Percentiles rank a stretch among this genome's conserved stretches.
phyloP scores from a whole-genome alignment of 2,113 vertebrate genomes.

The Epinephelus cyanopodus region DNA sequence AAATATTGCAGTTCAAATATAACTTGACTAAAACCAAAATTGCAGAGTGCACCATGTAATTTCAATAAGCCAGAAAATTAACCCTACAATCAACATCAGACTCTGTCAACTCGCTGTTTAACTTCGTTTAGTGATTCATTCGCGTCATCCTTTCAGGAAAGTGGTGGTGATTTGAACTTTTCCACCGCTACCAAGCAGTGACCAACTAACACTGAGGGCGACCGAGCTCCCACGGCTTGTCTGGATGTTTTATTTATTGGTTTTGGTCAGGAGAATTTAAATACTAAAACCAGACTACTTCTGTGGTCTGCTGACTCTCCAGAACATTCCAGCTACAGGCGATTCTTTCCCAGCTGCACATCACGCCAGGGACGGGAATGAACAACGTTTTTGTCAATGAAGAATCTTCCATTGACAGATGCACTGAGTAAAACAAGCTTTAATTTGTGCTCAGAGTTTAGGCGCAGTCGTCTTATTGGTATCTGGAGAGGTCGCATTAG shows the following conservation, averaged over 20 bases:
- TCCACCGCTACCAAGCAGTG: constrained; percentile 3
- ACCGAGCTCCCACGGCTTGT: constrained; percentile 45
- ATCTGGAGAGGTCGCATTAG: constrained; percentile 56
- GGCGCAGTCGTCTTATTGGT: constrained; percentile 31
- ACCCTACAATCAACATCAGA: constrained; percentile 1
- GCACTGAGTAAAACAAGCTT: constrained; percentile 34
- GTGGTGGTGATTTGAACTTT: constrained; percentile 3
- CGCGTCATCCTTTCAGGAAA: not conserved
- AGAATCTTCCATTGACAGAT: constrained; percentile 11
- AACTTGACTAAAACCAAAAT: constrained; percentile 38
- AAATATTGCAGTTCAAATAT: not conserved
- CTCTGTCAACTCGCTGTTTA: not conserved
- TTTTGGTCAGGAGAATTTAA: constrained; percentile 56
- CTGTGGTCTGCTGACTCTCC: constrained; percentile 53
- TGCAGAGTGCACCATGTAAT: constrained; percentile 18
- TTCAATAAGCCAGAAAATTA: constrained; percentile 25
- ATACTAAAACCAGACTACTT: constrained; percentile 65
- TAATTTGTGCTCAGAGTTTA: constrained; percentile 47
- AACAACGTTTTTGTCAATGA: constrained; percentile 51
- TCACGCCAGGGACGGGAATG: constrained; percentile 21
- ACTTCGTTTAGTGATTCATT: constrained; percentile 16
- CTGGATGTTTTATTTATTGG: constrained; percentile 57
- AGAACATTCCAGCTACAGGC: constrained; percentile 59
- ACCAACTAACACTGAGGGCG: constrained; percentile 21
- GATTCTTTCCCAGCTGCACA: constrained; percentile 49